A percentile compares a stretch with the other conserved stretches of the same genome.
phyloP scores from a whole-genome alignment of 2,888 invertebrate genomes.

The Oasisia sp. region DNA sequence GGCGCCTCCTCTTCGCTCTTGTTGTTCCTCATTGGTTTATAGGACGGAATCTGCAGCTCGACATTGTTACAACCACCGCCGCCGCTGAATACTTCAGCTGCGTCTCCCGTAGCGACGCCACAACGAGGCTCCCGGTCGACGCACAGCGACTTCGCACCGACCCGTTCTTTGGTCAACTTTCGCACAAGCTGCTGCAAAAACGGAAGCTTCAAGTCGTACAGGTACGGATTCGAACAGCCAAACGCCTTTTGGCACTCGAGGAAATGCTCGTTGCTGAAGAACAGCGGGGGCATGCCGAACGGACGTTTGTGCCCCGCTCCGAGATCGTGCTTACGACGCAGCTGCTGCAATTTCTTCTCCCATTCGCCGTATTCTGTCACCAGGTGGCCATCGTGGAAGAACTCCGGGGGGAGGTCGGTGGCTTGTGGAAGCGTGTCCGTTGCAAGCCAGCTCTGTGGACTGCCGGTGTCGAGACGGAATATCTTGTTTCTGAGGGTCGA shows the following conservation, averaged over 20 bases:
- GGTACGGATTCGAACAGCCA: constrained; percentile 48
- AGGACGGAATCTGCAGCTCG: constrained; percentile 88
- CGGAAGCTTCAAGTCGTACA: constrained; percentile 56
- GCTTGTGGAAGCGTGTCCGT: not conserved
- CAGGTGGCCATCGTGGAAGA: not conserved
- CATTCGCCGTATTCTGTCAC: constrained; percentile 28
- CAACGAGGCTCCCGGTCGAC: not conserved
- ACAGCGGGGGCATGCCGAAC: constrained; percentile 39
- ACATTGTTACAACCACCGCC: constrained; percentile 21
- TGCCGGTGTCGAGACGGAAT: constrained; percentile 65
- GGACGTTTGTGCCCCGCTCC: constrained; percentile 41
- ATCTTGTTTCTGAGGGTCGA: constrained; percentile 96
- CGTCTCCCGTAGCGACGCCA: not conserved
- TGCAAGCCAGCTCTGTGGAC: not conserved
- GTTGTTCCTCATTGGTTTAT: constrained; percentile 71
- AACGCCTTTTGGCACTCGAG: constrained; percentile 42
- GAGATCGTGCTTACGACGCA: constrained; percentile 60
- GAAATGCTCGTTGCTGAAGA: constrained; percentile 28
- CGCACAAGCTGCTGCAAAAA: constrained; percentile 63
- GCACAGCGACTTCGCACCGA: constrained; percentile 35
- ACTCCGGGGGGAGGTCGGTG: not conserved
- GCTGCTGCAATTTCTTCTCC: constrained; percentile 53
- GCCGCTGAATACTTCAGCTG: not conserved
- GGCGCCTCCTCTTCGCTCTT: not conserved
- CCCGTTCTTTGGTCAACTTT: constrained; percentile 62